Evolutionary conservation across 2,888 invertebrate genomes (phyloP).

Genomic region (Clunio marinus): DNA sequence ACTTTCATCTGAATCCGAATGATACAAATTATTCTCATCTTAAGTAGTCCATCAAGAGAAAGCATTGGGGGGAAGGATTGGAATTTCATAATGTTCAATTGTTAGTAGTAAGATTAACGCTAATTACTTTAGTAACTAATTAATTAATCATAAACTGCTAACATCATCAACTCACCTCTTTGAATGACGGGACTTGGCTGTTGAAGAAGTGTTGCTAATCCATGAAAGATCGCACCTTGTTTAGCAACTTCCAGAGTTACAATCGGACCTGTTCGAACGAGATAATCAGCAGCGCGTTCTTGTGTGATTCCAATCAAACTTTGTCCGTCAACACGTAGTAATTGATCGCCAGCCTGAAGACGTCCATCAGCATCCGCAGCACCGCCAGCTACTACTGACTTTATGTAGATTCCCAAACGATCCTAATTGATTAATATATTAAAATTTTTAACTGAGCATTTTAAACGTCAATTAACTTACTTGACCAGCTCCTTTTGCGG

Average conservation of each 20-base stretch:
- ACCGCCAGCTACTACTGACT: constrained; percentile 93
- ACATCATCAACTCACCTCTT: constrained; percentile 58
- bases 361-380: constrained; percentile 91
- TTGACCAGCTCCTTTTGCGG: constrained; percentile 84
- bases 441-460: background rate
- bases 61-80: background rate
- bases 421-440: constrained; percentile 46
- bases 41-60: background rate
- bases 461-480: constrained; percentile 38
- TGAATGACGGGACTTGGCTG: constrained; percentile 82
- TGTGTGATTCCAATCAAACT: constrained; percentile 83
- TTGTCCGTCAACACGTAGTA: constrained; percentile 94
- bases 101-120: background rate
- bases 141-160: background rate
- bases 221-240: constrained; percentile 96
- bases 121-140: background rate
- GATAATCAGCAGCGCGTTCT: constrained; percentile 89
- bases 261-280: constrained; percentile 88
- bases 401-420: constrained; percentile 94
- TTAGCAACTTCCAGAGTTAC: constrained; percentile 96
- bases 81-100: background rate
- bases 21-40: constrained; percentile 40
- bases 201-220: constrained; percentile 84
- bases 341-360: constrained; percentile 93
- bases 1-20: constrained; percentile 50